Evolutionary conservation across 2,888 invertebrate genomes (phyloP), one percentile per base, ranked within the genome.

Genomic region (Patella pellucida): DNA sequence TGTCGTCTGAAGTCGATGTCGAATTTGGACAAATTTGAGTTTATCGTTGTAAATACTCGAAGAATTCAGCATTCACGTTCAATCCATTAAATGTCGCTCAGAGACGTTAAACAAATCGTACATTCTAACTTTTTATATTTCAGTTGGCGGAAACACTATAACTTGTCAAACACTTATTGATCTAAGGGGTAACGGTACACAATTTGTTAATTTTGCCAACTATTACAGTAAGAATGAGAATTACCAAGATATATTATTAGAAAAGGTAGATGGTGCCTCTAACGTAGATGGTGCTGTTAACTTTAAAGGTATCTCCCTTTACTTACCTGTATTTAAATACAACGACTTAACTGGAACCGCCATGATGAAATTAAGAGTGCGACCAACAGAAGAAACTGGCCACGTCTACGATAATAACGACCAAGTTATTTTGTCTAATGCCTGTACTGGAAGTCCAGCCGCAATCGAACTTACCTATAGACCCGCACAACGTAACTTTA

Each of bases 281-380:
- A 68, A 52, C 16, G 51, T 69, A 9, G 67, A 31, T 31, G 50
- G 50, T 56, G 74, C 70, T 62, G 54, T 51, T 41, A 14, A 54
- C 41, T 31, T 74, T 19, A 41, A 69, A 52, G 54, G 50, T 14
- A 74, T 41, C 70, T 69, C 70, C 41, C n/a, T 74, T 4, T 31
- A 56, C 41, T 50, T 74, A 15, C 41, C 54, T 19, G 41, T 54
- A 54, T 41, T 74, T 15, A 23, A 50, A 16, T 52, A 56, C 70
- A 70, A 69, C 69, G 74, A 69, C 19, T 14, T 74, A 3, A 70
- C 70, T 3, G 16, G 27, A 51, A 71, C 70, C 3, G 54, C 76
- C 19, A 69, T 68, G 69, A 52, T 68, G 12, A 69, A 71, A 23
- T 23, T 62, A 23, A n/a, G 62, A 62, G 62, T 62, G 3, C 11